Conservation (phyloP, 64 coral and sea anemone genomes). For the Astreopora myriophthalma region DNA sequence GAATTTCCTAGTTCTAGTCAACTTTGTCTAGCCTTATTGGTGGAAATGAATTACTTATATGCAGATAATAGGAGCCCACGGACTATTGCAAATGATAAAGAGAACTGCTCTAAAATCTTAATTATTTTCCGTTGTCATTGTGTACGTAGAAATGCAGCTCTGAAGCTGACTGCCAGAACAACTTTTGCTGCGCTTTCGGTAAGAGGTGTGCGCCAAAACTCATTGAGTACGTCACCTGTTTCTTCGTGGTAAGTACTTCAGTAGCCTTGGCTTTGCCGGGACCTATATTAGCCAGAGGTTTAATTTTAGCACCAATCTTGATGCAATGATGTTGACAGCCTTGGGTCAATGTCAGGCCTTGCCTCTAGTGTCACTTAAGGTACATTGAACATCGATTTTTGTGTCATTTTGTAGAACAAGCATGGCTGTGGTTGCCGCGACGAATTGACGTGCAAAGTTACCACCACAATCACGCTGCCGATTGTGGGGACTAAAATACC, state of each 20-base stretch:
- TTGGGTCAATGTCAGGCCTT: neutral
- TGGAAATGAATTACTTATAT: neutral
- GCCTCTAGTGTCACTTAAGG: too few relatives aligned
- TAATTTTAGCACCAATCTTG: neutral
- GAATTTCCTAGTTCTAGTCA: neutral
- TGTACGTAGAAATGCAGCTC: constrained; percentile 34
- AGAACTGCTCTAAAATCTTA: neutral
- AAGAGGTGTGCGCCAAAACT: constrained; percentile 63
- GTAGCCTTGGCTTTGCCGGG: neutral
- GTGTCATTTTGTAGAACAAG: constrained; percentile 12
- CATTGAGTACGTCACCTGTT: constrained; percentile 58
- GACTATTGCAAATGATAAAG: neutral
- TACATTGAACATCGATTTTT: neutral
- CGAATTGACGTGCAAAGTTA: constrained; percentile 63
- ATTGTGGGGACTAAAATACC: constrained; percentile 44
- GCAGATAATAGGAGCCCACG: too few relatives aligned
- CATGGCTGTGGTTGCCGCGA: constrained; percentile 80
- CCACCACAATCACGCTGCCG: constrained; percentile 66
- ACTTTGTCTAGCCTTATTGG: too few relatives aligned
- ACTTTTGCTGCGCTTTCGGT: constrained; percentile 72
- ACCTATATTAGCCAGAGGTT: neutral
- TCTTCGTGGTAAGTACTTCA: constrained; percentile 31
- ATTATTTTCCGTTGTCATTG: neutral
- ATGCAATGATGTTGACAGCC: neutral
- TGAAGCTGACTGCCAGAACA: constrained; percentile 62